Evolutionary conservation across 2,888 invertebrate genomes (phyloP), one percentile per base, ranked within the genome.

Genomic region (Trissolcus brochymenae): DNA sequence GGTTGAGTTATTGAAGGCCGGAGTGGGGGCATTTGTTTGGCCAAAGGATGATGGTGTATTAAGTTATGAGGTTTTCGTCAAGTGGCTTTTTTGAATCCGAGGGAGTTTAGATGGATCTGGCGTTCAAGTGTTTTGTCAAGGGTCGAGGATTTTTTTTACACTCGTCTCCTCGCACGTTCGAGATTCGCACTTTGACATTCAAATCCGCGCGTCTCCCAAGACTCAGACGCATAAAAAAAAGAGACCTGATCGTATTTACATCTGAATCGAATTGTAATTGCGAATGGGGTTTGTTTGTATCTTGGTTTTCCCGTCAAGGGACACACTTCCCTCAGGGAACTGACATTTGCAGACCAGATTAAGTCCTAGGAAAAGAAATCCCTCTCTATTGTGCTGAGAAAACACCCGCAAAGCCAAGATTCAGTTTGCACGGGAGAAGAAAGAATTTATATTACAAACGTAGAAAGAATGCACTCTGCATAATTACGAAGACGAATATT

Each of bases 291-390:
- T 54, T 73, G 55, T 73, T 73, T 73, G 73, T 73, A 61, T 73
- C 66, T 73, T 61, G 73, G 73, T 73, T 73, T 73, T 16, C 29
- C 60, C 65, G 54, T 40, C 41, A 40, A 53, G 61, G 73, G 73
- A 59, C 51, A 35, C 35, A 61, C 53, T 49, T 43, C 55, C 55
- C 51, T 43, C 35, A 35, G 73, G 73, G 73, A 66, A 73, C 72
- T 73, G 72, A 73, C 72, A 73, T 73, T 73, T 73, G 72, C 74
- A 74, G 74, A 74, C 67, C 74, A 67, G 74, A 74, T 74, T 74
- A 74, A 66, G 74, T 74, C 41, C 41, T 11, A 40, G 14, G 46
- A 19, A 21, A 14, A 49, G 35, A 60, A 29, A 13, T 9, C 7
- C 35, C 35, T 46, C 16, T 46, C 46, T n/a, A 16, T 46, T 46